Evolutionary conservation across 2,797 vertebrate species (phyloP).

Genomic region (Thunnus albacares): DNA sequence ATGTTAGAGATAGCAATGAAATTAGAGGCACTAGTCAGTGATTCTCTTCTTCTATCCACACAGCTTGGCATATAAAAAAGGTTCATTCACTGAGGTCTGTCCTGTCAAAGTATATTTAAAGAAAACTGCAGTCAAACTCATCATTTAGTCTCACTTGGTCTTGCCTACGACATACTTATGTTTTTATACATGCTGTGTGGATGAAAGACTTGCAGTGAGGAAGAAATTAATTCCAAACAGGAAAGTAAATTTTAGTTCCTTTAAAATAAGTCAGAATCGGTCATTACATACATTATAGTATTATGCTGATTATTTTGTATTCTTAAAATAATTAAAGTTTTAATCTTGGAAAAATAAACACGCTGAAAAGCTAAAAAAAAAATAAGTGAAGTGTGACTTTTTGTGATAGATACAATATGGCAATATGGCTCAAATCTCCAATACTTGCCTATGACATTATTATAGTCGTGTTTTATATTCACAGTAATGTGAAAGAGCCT

Average conservation of each 20-base stretch:
- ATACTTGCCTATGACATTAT: background rate
- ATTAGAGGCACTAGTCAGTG: background rate
- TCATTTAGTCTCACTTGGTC: slow-evolving; percentile 7
- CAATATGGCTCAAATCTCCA: background rate
- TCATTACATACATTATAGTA: slow-evolving; percentile 38
- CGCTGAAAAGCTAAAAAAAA: slow-evolving; percentile 30
- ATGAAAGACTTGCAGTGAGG: background rate
- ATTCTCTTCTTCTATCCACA: slow-evolving; percentile 2
- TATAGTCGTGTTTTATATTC: background rate
- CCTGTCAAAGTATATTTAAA: slow-evolving; percentile 26
- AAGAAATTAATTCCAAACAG: slow-evolving; percentile 6
- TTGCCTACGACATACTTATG: background rate
- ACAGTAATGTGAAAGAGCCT: background rate
- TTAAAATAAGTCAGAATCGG: slow-evolving; percentile 22
- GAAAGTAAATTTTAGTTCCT: slow-evolving; percentile 14
- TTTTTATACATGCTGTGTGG: slow-evolving; percentile 29
- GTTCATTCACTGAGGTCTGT: background rate
- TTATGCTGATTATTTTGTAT: slow-evolving; percentile 73
- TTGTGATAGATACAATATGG: background rate
- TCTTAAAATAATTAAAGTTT: slow-evolving; percentile 63
- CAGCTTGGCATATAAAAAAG: background rate
- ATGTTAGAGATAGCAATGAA: background rate
- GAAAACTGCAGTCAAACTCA: background rate
- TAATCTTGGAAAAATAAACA: slow-evolving; percentile 76
- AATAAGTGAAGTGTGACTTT: slow-evolving; percentile 31